A percentile compares a stretch with the other conserved stretches of the same genome.
Evolutionary conservation across 2,113 vertebrate genomes (phyloP).

Genomic region (Rhizomys pruinosus): DNA sequence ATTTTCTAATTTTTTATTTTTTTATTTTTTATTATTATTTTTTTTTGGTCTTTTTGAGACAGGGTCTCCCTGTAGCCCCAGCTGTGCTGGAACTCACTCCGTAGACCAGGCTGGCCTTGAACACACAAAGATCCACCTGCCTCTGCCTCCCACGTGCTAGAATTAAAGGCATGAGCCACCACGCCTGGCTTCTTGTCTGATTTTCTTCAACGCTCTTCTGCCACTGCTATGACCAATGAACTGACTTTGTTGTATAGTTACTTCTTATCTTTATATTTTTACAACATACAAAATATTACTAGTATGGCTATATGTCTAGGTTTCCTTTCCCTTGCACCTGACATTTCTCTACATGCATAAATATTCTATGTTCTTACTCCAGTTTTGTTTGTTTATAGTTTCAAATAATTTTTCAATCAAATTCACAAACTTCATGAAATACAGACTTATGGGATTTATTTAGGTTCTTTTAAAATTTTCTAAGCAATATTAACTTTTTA

Average conservation of each 20-base stretch:
- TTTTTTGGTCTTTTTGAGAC: too few species aligned
- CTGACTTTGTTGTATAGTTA: neutral
- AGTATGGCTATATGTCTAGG: too few species aligned
- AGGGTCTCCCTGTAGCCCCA: too few species aligned
- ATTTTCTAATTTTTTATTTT: too few species aligned
- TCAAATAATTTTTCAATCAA: neutral
- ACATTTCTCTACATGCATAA: neutral
- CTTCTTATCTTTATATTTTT: neutral
- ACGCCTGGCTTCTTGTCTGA: too few species aligned
- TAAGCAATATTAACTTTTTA: neutral
- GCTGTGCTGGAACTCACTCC: too few species aligned
- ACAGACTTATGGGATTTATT: neutral
- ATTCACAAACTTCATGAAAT: neutral
- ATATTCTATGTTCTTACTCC: neutral
- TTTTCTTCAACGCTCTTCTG: neutral
- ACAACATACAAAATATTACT: neutral
- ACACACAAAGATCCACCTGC: too few species aligned
- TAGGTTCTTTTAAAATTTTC: neutral
- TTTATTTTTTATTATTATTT: too few species aligned
- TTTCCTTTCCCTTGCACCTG: neutral
- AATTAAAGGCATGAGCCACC: too few species aligned
- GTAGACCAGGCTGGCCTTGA: too few species aligned
- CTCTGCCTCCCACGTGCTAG: too few species aligned
- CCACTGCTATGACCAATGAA: neutral
- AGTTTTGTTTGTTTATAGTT: slow-evolving; percentile 2